Evolutionary conservation across 53 echinoderm and acorn worm species (phyloP).

Genomic region (Echinarachnius parma): DNA sequence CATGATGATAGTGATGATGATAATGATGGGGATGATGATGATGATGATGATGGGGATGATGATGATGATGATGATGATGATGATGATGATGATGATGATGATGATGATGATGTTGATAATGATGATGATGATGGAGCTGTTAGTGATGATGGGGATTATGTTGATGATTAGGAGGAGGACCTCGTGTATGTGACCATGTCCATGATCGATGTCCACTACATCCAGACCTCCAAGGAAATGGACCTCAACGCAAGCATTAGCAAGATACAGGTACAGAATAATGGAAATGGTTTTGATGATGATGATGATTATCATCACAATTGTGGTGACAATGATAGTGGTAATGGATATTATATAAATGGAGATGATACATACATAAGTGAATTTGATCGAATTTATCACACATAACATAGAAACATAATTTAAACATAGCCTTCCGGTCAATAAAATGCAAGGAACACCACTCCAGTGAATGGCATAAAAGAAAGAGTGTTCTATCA

Average conservation of each 20-base stretch:
- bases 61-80: neutral
- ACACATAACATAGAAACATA: no score
- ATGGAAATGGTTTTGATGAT: neutral
- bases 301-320: neutral
- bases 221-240: conserved; percentile 63
- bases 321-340: neutral
- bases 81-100: conserved; percentile 8
- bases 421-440: no score
- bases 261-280: conserved; percentile 80
- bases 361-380: neutral
- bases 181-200: neutral
- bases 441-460: no score
- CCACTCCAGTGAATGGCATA: no score
- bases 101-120: neutral
- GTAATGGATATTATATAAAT: neutral
- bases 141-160: neutral
- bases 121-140: neutral
- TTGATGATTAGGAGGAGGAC: neutral
- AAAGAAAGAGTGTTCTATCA: no score
- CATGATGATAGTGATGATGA: neutral
- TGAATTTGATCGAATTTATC: neutral
- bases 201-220: conserved; percentile 65
- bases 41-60: conserved; percentile 12
- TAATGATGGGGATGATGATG: neutral
- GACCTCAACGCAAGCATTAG: conserved; percentile 78